Percentiles rank a stretch among this genome's conserved stretches.
Conservation (phyloP, 2,888 invertebrate species). For the Amblyjoppa fuscipennis region DNA sequence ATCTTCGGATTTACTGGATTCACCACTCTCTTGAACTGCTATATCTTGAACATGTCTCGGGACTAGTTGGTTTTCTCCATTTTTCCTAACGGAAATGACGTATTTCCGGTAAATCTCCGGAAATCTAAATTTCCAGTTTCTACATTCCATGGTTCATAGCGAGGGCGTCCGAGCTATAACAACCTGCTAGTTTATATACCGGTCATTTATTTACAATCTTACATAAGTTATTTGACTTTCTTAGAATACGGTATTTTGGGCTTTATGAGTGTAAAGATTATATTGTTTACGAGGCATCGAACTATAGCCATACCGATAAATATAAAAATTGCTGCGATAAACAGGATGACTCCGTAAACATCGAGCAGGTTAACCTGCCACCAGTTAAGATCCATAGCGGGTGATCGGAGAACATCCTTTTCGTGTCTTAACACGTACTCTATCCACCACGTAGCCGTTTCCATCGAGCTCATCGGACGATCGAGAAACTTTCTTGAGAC, state of each 20-base stretch:
- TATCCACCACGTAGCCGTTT: constrained; percentile 62
- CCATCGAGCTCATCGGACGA: constrained; percentile 46
- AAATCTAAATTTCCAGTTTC: neutral
- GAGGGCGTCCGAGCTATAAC: too few species aligned
- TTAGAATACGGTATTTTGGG: neutral
- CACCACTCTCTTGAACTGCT: too few species aligned
- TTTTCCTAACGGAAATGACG: neutral
- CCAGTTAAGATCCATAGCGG: constrained; percentile 61
- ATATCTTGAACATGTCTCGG: too few species aligned
- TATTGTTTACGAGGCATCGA: constrained; percentile 1
- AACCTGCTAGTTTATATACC: neutral
- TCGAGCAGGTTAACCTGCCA: constrained; percentile 62
- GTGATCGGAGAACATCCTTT: constrained; percentile 47
- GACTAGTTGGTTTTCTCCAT: neutral
- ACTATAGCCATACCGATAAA: neutral
- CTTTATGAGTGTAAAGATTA: neutral
- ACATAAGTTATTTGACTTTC: constrained; percentile 29
- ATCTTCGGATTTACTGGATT: too few species aligned
- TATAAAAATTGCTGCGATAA: neutral
- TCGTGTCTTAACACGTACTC: constrained; percentile 61
- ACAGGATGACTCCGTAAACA: constrained; percentile 50
- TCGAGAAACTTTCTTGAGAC: constrained; percentile 30
- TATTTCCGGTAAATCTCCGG: neutral
- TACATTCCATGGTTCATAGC: neutral
- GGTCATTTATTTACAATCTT: neutral